These are phyloP conservation scores for Oplegnathus fasciatus DNA, from an alignment of 2,113 vertebrate species.

Conservation along the genomic window DNA sequence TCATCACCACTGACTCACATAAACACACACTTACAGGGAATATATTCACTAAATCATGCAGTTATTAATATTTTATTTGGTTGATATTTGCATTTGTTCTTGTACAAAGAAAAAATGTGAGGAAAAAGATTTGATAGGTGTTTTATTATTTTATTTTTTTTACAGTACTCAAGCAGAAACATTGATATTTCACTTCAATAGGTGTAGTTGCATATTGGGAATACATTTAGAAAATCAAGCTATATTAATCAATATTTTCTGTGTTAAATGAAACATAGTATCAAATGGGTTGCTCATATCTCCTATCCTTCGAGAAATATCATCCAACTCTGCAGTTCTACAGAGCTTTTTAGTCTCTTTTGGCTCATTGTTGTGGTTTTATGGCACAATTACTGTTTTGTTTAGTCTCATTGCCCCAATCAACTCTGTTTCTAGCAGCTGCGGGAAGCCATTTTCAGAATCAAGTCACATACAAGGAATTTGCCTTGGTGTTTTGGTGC, in stretches of 20 bases:
- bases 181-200: not conserved
- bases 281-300: not conserved
- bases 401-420: not conserved
- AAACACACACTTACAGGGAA: not conserved
- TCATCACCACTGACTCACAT: not conserved
- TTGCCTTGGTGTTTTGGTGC: no score
- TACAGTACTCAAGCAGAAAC: not conserved
- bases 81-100: slow-evolving; percentile 14
- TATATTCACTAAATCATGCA: not conserved
- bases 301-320: no score
- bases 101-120: not conserved
- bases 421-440: not conserved
- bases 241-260: not conserved
- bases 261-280: not conserved
- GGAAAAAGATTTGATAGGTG: not conserved
- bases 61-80: slow-evolving; percentile 41
- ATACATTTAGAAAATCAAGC: not conserved
- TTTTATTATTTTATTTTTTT: no score
- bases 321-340: no score
- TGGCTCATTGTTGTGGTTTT: not conserved
- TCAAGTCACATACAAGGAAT: no score
- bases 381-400: not conserved
- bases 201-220: not conserved
- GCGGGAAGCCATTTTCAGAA: not conserved
- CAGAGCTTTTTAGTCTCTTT: no score